Evolutionary conservation across 2,888 invertebrate species (phyloP).

Genomic region (Hyles lineata): DNA sequence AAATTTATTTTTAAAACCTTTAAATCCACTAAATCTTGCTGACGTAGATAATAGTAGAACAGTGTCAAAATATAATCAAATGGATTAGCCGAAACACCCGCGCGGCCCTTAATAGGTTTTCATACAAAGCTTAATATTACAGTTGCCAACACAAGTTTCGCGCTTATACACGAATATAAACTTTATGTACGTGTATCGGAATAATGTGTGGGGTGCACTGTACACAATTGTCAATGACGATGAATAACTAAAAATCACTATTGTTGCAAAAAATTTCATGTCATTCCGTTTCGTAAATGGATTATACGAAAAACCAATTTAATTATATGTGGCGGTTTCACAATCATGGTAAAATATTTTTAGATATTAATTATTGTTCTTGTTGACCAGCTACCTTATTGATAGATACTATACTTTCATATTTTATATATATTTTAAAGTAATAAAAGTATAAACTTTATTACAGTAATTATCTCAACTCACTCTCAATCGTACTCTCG

Average conservation of each 20-base stretch:
- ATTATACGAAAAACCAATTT: slow-evolving; percentile 15
- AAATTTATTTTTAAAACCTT: background rate
- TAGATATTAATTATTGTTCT: background rate
- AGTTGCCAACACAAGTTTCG: background rate
- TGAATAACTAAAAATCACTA: slow-evolving; percentile 34
- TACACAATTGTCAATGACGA: slow-evolving; percentile 35
- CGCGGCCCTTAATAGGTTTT: slow-evolving; percentile 37
- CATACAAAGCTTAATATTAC: slow-evolving; percentile 32
- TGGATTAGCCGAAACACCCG: slow-evolving; percentile 49
- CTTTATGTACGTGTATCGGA: slow-evolving; percentile 14
- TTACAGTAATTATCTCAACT: no score
- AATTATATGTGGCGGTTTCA: background rate
- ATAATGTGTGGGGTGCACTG: slow-evolving; percentile 32
- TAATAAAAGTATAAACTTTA: no score
- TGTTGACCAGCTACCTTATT: no score
- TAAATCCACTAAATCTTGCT: slow-evolving; percentile 12
- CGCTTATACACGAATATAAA: background rate
- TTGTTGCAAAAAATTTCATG: slow-evolving; percentile 37
- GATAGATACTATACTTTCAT: no score
- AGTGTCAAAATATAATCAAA: slow-evolving; percentile 57
- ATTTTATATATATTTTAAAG: no score
- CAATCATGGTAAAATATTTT: background rate
- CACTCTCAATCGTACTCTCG: no score
- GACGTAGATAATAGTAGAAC: slow-evolving; percentile 26
- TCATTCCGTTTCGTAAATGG: slow-evolving; percentile 40